phyloP scores from a whole-genome alignment of 2,113 vertebrate species.

The Jacana jacana region DNA sequence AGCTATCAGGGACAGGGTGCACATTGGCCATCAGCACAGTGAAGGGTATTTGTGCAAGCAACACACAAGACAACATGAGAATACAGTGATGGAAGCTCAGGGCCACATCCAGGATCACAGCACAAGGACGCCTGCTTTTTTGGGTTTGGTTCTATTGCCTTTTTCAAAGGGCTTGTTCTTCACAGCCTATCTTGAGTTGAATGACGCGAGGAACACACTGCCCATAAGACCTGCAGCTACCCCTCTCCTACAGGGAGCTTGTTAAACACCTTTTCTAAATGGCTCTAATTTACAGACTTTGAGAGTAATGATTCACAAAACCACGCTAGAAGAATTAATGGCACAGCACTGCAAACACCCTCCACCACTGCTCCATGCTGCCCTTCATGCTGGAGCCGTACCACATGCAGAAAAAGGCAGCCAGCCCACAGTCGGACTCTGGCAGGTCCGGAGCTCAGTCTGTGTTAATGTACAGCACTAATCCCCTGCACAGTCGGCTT shows the following conservation, averaged over 20 bases:
- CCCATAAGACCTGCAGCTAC: background rate
- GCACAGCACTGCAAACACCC: background rate
- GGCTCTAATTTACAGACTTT: background rate
- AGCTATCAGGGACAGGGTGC: background rate
- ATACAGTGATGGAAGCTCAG: accelerated
- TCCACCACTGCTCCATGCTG: background rate
- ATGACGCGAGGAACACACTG: accelerated
- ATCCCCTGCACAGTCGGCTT: background rate
- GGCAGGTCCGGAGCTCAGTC: background rate
- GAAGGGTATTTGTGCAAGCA: background rate
- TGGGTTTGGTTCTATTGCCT: accelerated
- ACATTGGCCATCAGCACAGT: accelerated
- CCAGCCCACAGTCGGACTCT: background rate
- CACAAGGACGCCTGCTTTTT: background rate
- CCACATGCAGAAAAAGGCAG: background rate
- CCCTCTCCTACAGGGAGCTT: background rate
- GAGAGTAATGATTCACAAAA: background rate
- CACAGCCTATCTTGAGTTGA: background rate
- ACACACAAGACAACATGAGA: no score
- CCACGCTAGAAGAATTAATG: accelerated
- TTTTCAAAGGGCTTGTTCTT: background rate
- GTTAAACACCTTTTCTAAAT: background rate
- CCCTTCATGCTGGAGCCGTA: background rate
- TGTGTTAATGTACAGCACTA: background rate
- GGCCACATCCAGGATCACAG: background rate